Base-by-base conservation (phyloP, 2,113 vertebrate genomes). In the Microtus ochrogaster region DNA sequence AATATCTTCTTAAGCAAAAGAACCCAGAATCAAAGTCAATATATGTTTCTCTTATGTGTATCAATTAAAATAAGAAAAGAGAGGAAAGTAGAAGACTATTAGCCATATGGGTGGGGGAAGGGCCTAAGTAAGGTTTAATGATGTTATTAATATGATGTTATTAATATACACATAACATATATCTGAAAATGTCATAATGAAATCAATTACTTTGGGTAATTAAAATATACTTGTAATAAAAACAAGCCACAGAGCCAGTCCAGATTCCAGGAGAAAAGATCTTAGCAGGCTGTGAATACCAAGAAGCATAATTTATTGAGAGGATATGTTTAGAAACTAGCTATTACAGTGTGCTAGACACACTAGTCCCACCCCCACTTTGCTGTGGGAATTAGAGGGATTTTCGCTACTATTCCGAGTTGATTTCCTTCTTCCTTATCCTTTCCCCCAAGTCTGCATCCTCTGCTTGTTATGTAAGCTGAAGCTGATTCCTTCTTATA, bases 361-460 rank as follows among this genome's bases (percentile, higher is more conserved):
- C 41, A 66, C 28, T 58, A 81, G 33, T 39, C 14, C 66, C 28
- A 82, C 2, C 33, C 22, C 76, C n/a, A 65, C 30, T 63, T 95
- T 92, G 58, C 39, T 92, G 24, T 82, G 76, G 66, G 8, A 95
- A 82, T 49, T 92, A 92, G 81, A 84, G 81, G 30, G 8, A 68
- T 89, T 95, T 89, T 89, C 47, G 82, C 24, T 63, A 39, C 73
- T 61, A 19, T 92, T 39, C 58, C 58, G 58, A 85, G 82, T 61
- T 92, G 77, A 63, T 84, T 90, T 81, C 39, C 44, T 17, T 91
- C 47, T 17, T 91, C n/a, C 12, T 82, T 81, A 55, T 12, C 39
- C n/a, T 24, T 89, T 70, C 58, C 39, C 61, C 44, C 33, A 92
- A 47, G 58, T 82, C 58, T 92, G 12, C 22, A 76, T n/a, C 66